Base-by-base conservation (phyloP, 2,888 invertebrate species). In the Ischnus inquisitorius region DNA sequence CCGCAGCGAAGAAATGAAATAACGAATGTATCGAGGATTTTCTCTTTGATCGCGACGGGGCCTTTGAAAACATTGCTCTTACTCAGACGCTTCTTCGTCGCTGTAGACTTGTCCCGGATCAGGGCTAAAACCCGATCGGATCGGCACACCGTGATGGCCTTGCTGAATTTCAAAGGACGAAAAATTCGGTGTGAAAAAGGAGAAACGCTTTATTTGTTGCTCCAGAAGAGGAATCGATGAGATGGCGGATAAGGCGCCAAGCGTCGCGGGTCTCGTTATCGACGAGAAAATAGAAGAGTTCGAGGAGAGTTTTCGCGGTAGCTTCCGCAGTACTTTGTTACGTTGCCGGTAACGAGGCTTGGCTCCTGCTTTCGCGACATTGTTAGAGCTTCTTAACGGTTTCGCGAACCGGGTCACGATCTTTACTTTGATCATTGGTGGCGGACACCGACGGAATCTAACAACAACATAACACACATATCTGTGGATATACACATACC, bases 231-330 rank as follows among this genome's bases (percentile, higher is more conserved):
- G 28, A 77, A 68, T 76, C 71, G 72, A 78, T 71, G 69, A 75
- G 43, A 72, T 25, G 43, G n/a, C 64, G 12, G 16, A 71, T 72
- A 51, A 34, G 28, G 60, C 41, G 25, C 5, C 67, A 25, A 62
- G 76, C 67, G 71, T 79, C 79, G 76, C 48, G 71, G 67, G 65
- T 80, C 12, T 46, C 76, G 83, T 80, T 83, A 80, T 80, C 80
- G 62, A 79, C 46, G 64, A 79, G 46, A 39, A n/a, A 77, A 79
- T 76, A 64, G 48, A 54, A 72, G 28, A 64, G 68, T 28, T 25
- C 67, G 43, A 19, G 39, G 48, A 14, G 12, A 60, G 41, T 51
- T 43, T 74, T 14, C 25, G 57, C 43, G 68, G 51, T 74, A 68
- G 51, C 22, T 67, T 22, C 41, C 39, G 71, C 16, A 16, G 28